phyloP scores from a whole-genome alignment of 1,140 invertebrate species.

The Pachypsylla venusta region DNA sequence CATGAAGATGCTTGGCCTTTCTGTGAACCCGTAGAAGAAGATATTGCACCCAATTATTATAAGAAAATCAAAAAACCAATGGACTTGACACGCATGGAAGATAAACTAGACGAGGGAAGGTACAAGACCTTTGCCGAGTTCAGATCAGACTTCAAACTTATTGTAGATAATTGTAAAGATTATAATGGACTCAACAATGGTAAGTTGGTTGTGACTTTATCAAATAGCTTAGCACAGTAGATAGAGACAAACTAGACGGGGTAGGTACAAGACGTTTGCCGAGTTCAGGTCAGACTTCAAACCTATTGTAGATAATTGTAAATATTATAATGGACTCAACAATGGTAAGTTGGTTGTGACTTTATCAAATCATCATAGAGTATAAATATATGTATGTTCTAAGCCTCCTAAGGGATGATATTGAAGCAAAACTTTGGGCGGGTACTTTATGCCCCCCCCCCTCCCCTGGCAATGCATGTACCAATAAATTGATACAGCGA shows the following conservation, averaged over 20 bases:
- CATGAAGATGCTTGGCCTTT: slow-evolving; percentile 88
- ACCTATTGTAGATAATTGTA: slow-evolving; percentile 79
- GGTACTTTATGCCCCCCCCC: too few relatives aligned
- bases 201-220: slow-evolving; percentile 38
- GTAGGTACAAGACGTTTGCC: slow-evolving; percentile 57
- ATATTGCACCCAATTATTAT: slow-evolving; percentile 78
- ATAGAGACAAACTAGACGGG: slow-evolving; percentile 24
- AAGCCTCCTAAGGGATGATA: too few relatives aligned
- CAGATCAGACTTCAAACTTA: slow-evolving; percentile 71
- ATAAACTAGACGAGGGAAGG: slow-evolving; percentile 59
- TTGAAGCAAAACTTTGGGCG: too few relatives aligned
- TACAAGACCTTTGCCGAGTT: slow-evolving; percentile 68
- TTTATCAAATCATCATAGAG: too few relatives aligned
- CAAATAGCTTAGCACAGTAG: neutral
- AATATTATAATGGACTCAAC: slow-evolving; percentile 76
- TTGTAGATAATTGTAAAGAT: slow-evolving; percentile 76
- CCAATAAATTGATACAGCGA: too few relatives aligned
- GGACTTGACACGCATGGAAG: slow-evolving; percentile 77
- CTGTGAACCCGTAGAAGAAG: slow-evolving; percentile 75
- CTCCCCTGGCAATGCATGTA: too few relatives aligned
- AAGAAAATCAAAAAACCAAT: slow-evolving; percentile 60
- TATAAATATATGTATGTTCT: too few relatives aligned
- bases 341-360: slow-evolving; percentile 55
- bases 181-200: slow-evolving; percentile 87
- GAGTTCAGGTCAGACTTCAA: slow-evolving; percentile 77